Base-by-base conservation (phyloP, 2,797 vertebrate genomes). In the Spinibarbus caldwelli region DNA sequence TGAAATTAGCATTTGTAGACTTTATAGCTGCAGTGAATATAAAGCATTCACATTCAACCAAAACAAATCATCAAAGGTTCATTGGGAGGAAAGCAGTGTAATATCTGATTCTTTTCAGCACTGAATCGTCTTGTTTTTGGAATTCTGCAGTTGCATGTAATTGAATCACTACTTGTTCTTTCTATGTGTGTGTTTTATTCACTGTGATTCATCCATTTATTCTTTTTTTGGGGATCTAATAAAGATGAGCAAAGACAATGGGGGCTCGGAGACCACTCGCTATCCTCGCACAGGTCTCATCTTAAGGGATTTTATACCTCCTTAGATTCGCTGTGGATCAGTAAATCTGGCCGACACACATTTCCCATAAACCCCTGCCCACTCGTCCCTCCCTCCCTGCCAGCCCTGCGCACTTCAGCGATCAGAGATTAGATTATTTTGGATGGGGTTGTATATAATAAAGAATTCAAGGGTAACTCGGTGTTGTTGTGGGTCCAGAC, bases 361-460 rank as follows among this genome's bases (percentile, higher is more conserved):
- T 79, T 72, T 85, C 66, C 77, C 4, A 17, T 64, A 73, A 64
- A 79, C 77, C 54, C 77, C 76, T 64, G 68, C 77, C 67, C 59
- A 43, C 41, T 21, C 15, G 9, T 19, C 41, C 77, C 76, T 64
- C 78, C 68, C 64, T 68, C 47, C 36, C 4, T 11, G 0, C 10
- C 8, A 8, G 38, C 49, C 31, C 36, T 80, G 75, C 38, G 41
- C 52, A 45, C 76, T 72, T 72, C 67, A 71, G 31, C 9, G 34
- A 68, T 84, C 59, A 57, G 19, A 68, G 43, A 78, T 85, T 62
- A 52, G 66, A 62, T 72, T 85, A 72, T 85, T 85, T 85, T n/a
- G 19, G 76, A 72, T 72, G 67, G 52, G 31, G 10, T n/a, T 64
- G 68, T 41, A n/a, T 84, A 8, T 73, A 73, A 78, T 84, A 47